These are phyloP conservation scores for Polylopha cassiicola DNA, from an alignment of 2,888 invertebrate genomes.

Conservation along the genomic window DNA sequence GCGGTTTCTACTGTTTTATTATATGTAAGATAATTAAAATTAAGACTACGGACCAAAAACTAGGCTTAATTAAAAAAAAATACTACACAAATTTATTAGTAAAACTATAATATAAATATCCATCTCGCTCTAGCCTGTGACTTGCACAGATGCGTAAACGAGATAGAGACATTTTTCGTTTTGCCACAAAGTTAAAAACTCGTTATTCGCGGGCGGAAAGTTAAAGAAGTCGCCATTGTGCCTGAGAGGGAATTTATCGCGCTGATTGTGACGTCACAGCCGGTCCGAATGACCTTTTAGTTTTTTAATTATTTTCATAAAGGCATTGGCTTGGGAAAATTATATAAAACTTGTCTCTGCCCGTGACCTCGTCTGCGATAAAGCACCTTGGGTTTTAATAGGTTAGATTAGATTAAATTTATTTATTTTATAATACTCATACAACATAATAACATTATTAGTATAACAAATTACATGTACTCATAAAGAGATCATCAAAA, in stretches of 20 bases:
- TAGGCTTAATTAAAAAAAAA: neutral
- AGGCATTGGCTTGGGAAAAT: constrained; percentile 25
- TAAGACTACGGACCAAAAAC: neutral
- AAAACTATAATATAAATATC: neutral
- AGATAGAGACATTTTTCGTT: constrained; percentile 74
- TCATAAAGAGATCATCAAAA: too few relatives aligned
- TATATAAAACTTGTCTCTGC: too few relatives aligned
- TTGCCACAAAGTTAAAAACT: constrained; percentile 77
- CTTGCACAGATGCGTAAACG: constrained; percentile 36
- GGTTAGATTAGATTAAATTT: too few relatives aligned
- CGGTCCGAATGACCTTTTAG: constrained; percentile 36
- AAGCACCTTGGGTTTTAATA: too few relatives aligned
- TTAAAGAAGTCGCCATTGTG: constrained; percentile 67
- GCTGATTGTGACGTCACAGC: constrained; percentile 13
- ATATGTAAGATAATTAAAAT: too few relatives aligned
- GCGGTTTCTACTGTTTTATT: too few relatives aligned
- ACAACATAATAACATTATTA: too few relatives aligned
- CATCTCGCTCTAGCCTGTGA: constrained; percentile 25
- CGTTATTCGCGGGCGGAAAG: constrained; percentile 71
- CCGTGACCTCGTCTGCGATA: too few relatives aligned
- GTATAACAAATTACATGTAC: too few relatives aligned
- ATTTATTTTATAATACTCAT: too few relatives aligned
- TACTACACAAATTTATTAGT: neutral
- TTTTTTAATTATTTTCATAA: constrained; percentile 34
- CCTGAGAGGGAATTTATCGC: constrained; percentile 60